phyloP scores from a whole-genome alignment of 92 coral and sea anemone genomes.

The Paragorgia papillata region DNA sequence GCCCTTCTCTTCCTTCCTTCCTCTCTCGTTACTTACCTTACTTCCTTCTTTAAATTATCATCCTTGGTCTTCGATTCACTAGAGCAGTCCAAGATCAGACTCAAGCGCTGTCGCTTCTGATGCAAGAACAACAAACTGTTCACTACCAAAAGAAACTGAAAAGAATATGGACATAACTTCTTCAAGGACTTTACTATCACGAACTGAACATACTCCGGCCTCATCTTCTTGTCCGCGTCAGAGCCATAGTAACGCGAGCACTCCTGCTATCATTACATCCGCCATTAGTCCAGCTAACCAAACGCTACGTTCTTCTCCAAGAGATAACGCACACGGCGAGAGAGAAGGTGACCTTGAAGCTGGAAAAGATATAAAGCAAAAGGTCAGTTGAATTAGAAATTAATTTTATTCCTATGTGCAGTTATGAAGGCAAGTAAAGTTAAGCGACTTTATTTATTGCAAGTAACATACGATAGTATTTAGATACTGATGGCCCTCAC shows the following conservation, averaged over 20 bases:
- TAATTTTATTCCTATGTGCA: not conserved
- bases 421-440: too few species aligned
- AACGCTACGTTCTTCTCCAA: slow-evolving; percentile 17
- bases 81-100: slow-evolving; percentile 35
- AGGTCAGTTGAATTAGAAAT: not conserved
- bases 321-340: slow-evolving; percentile 6
- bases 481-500: too few species aligned
- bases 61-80: not conserved
- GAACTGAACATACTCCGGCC: slow-evolving; percentile 17
- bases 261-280: not conserved
- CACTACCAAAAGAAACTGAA: slow-evolving; percentile 8
- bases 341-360: slow-evolving; percentile 20
- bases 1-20: too few species aligned
- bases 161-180: not conserved
- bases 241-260: not conserved
- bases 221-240: slow-evolving; percentile 21
- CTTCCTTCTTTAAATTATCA: too few species aligned
- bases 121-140: not conserved
- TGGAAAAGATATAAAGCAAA: slow-evolving; percentile 10
- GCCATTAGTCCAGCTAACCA: not conserved
- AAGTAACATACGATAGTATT: too few species aligned
- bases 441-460: too few species aligned
- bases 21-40: too few species aligned
- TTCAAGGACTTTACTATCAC: slow-evolving; percentile 8
- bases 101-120: not conserved